Percentiles rank a stretch among this genome's conserved stretches.
These are phyloP conservation scores for Petrocephalus microphthalmus DNA, from an alignment of 2,113 vertebrate species.

Conservation along the genomic window DNA sequence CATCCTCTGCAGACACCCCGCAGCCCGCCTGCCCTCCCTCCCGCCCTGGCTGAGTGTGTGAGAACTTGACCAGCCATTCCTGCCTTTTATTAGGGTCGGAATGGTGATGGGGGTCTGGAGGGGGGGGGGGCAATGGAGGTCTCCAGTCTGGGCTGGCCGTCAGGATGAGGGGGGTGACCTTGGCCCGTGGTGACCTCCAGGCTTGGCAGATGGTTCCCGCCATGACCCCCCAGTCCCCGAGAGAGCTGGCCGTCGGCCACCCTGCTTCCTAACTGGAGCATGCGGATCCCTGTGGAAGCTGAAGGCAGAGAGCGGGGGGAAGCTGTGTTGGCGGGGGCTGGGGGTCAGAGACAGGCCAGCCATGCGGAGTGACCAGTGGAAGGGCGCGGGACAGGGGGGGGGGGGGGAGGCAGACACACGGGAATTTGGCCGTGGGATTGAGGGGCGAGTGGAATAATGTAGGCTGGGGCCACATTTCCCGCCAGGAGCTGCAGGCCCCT, in stretches of 20 bases:
- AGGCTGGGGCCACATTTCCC: background rate
- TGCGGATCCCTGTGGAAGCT: no score
- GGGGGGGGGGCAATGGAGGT: background rate
- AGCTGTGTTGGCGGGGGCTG: background rate
- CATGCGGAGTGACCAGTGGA: background rate
- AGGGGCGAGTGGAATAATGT: background rate
- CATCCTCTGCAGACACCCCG: conserved; percentile 39
- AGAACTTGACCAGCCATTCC: conserved; percentile 36
- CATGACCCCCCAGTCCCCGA: background rate
- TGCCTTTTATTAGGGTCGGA: conserved; percentile 46
- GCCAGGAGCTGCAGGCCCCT: background rate
- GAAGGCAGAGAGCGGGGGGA: no score
- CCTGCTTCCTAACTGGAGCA: no score
- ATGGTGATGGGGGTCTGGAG: conserved; percentile 28
- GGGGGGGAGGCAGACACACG: background rate
- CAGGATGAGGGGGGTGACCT: background rate
- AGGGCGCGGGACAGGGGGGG: background rate
- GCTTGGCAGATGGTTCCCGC: conserved; percentile 50
- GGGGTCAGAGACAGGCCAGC: background rate
- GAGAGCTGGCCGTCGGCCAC: no score
- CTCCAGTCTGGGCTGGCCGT: background rate
- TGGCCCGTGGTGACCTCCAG: conserved; percentile 9
- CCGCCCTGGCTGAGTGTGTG: conserved; percentile 37
- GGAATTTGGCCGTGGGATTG: background rate
- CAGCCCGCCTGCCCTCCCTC: conserved; percentile 23